Evolutionary conservation across 1,140 invertebrate genomes (phyloP).

Genomic region (Sminthurinus signatus): DNA sequence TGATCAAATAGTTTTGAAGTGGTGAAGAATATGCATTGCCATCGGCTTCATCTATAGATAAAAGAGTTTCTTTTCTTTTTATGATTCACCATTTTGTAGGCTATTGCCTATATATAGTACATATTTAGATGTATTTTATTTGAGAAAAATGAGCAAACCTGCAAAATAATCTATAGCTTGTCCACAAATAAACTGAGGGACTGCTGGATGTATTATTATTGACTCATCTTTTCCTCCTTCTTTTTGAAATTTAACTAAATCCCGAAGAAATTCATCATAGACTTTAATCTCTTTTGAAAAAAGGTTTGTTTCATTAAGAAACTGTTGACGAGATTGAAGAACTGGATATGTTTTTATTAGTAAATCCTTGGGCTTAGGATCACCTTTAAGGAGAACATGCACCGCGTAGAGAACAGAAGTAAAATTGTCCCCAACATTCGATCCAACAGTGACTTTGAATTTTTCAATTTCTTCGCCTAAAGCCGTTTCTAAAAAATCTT

Average conservation of each 20-base stretch:
- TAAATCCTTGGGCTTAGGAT: not conserved
- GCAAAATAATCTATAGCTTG: constrained; percentile 11
- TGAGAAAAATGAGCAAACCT: not conserved
- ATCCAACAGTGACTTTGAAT: too few species aligned
- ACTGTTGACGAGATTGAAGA: constrained; percentile 16
- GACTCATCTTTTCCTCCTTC: not conserved
- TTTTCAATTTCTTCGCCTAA: too few species aligned
- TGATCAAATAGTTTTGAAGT: constrained; percentile 21
- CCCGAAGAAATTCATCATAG: constrained; percentile 15
- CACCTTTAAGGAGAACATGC: too few species aligned
- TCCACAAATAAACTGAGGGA: constrained; percentile 16
- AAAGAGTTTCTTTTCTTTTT: not conserved
- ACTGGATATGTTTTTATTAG: constrained; percentile 23
- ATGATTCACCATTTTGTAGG: not conserved
- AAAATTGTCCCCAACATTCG: too few species aligned
- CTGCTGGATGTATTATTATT: not conserved
- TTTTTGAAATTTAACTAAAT: constrained; percentile 16
- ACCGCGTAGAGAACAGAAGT: too few species aligned
- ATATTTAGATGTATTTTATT: constrained; percentile 8
- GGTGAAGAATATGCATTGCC: not conserved
- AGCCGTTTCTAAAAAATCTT: too few species aligned
- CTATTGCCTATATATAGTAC: constrained; percentile 7
- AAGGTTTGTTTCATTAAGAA: constrained; percentile 17
- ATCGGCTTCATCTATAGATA: not conserved
- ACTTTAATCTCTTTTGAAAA: constrained; percentile 24